Evolutionary conservation across 2,888 invertebrate species (phyloP).

Genomic region (Hydrotaea diabolus): DNA sequence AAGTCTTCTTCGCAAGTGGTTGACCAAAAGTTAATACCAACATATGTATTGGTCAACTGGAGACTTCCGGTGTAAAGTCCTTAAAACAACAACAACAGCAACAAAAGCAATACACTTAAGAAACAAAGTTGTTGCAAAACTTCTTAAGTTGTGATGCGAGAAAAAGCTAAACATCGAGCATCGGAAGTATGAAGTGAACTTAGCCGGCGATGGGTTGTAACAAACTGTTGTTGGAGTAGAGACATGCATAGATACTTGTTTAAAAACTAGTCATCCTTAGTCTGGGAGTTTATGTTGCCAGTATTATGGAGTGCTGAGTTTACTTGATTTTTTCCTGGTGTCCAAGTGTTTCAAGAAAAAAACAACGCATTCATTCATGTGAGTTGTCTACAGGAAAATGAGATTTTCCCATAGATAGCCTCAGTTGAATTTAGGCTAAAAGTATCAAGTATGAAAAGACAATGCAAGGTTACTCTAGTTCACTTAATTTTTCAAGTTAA

Average conservation of each 20-base stretch:
- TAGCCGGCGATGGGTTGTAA: not conserved
- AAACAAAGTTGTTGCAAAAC: constrained; percentile 43
- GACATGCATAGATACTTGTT: not conserved
- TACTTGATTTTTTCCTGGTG: constrained; percentile 35
- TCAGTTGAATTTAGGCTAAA: not conserved
- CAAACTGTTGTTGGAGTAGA: not conserved
- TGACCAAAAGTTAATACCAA: constrained; percentile 59
- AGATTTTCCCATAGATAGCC: not conserved
- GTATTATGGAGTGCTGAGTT: constrained; percentile 25
- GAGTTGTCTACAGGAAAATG: not conserved
- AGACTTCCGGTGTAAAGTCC: constrained; percentile 40
- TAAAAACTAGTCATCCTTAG: constrained; percentile 37
- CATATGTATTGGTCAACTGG: constrained; percentile 62
- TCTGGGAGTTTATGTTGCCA: constrained; percentile 49
- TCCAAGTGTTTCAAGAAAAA: no score
- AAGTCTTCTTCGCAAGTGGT: constrained; percentile 34
- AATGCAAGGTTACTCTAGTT: no score
- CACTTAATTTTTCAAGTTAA: no score
- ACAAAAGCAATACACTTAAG: constrained; percentile 37
- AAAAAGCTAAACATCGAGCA: constrained; percentile 29
- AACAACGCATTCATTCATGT: constrained; percentile 2
- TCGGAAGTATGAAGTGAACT: constrained; percentile 6
- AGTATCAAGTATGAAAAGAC: no score
- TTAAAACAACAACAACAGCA: not conserved
- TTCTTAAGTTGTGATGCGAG: constrained; percentile 16